Base-by-base conservation (phyloP, 1,140 invertebrate species). In the Calosoma granatense region DNA sequence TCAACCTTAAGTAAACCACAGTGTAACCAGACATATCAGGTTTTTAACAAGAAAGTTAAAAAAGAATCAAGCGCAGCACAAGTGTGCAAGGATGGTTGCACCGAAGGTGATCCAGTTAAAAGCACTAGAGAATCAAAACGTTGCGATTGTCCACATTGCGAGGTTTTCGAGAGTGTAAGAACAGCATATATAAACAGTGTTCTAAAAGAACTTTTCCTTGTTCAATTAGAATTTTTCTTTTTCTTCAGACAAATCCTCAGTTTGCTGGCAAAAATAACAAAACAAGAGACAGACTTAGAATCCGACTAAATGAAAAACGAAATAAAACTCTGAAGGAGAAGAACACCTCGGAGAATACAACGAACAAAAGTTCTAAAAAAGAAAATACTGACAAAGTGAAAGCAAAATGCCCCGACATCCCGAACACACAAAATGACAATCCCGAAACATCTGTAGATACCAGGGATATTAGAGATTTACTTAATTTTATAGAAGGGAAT, bases 251-350 rank as follows among this genome's bases (percentile, higher is more conserved):
- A 51, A 20, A 41, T 19, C 14, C 60, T 20, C 22, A 56, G 17
- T 57, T 61, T 30, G 53, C 58, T 9, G 62, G 64, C 20, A 65
- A 65, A 58, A 70, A 69, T 23, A 74, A 71, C 22, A 74, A 77
- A 61, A 73, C 74, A 1, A 68, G 74, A 11, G 73, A 76, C 62
- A 67, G 74, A 21, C 60, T 77, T 41, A 69, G 74, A 51, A 74
- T 71, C 55, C 73, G 75, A 55, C 61, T 76, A 17, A 67, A 70
- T 30, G 72, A 75, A 56, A 61, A 63, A 20, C 53, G 52, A 51
- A 58, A 15, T 54, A 41, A 47, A 39, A 17, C 41, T 4, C 9
- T 12, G 3, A 47, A 47, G 17, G 41, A 47, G 4, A 47, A 47
- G 4, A 36, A 9, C 26, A 36, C 26, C 26, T 9, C 26, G 9